Conservation (phyloP, 1,140 invertebrate species). For the Panulirus ornatus region DNA sequence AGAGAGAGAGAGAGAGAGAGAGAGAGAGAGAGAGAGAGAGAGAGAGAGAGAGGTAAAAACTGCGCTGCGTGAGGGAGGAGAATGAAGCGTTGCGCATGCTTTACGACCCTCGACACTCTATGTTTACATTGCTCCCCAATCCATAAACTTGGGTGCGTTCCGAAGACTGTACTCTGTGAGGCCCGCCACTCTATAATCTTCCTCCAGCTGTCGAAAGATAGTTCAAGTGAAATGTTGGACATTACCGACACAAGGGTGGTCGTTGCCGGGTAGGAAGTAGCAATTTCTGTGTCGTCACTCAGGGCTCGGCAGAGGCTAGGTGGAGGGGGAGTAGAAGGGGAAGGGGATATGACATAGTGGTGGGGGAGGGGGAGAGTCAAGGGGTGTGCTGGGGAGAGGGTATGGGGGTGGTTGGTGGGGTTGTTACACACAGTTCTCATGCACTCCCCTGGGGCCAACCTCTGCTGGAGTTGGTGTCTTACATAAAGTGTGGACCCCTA, state of each 20-base stretch:
- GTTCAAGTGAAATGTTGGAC: neutral
- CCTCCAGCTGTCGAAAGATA: neutral
- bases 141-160: neutral
- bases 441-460: no score
- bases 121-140: no score
- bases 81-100: no score
- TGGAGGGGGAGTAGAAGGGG: neutral
- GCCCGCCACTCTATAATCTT: neutral
- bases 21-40: neutral
- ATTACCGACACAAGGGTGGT: conserved; percentile 2
- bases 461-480: no score
- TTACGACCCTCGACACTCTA: no score
- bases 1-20: neutral
- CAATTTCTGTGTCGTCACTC: conserved; percentile 18
- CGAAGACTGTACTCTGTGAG: neutral
- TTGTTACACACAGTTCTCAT: no score
- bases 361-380: neutral
- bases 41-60: neutral
- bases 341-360: neutral
- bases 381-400: neutral
- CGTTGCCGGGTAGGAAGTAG: neutral
- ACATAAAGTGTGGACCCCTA: no score
- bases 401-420: neutral
- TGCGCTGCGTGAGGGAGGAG: no score
- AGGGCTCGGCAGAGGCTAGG: neutral